A percentile compares a stretch with the other conserved stretches of the same genome.
These are phyloP conservation scores for Drosophila borborema DNA, from an alignment of 2,888 invertebrate species.

Conservation along the genomic window DNA sequence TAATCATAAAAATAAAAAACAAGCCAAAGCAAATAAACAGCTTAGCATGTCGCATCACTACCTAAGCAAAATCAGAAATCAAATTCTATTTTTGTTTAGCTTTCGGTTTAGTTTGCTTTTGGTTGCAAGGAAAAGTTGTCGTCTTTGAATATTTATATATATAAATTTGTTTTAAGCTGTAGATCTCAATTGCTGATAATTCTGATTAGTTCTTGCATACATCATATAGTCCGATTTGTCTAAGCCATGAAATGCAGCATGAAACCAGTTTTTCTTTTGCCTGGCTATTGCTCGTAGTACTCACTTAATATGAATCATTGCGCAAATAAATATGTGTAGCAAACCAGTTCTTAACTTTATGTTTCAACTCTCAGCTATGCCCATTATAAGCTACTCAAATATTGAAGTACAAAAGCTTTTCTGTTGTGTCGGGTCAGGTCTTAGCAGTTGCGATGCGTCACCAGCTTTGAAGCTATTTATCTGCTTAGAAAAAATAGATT, in stretches of 20 bases:
- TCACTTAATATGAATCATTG: neutral
- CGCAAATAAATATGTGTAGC: neutral
- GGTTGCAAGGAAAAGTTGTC: neutral
- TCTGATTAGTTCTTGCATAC: too few species aligned
- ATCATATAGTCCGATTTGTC: neutral
- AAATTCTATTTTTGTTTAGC: conserved; percentile 30
- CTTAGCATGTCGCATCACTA: conserved; percentile 37
- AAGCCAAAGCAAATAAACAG: conserved; percentile 27
- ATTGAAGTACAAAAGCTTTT: neutral
- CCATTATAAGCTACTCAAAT: neutral
- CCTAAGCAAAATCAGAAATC: conserved; percentile 29
- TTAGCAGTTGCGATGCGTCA: too few species aligned
- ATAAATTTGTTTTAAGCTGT: neutral
- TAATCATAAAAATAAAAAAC: conserved; percentile 1
- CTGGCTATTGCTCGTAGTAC: neutral
- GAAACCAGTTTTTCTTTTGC: conserved; percentile 5
- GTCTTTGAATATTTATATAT: neutral
- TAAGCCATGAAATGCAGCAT: neutral
- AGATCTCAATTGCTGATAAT: neutral
- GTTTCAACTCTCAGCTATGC: neutral
- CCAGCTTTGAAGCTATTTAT: neutral
- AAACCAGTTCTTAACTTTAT: neutral
- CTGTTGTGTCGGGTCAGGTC: conserved; percentile 11
- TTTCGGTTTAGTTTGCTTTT: neutral
- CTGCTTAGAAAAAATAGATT: too few species aligned